Base-by-base conservation (phyloP, 2,113 vertebrate species). In the Phoxinus phoxinus region DNA sequence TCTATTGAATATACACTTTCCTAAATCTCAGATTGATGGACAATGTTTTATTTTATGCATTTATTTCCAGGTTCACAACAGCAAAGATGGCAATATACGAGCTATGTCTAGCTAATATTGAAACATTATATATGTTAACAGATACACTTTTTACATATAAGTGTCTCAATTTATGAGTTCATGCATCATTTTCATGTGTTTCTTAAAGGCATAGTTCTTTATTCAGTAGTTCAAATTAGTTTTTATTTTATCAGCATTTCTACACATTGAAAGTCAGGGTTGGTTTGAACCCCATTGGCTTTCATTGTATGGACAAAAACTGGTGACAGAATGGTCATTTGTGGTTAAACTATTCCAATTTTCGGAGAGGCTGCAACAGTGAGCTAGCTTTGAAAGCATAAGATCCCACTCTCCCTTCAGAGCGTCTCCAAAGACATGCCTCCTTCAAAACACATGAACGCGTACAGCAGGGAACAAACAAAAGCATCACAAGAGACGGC, bases 291-390 rank as follows among this genome's bases (percentile, higher is more conserved):
- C 65, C 30, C 30, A 69, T 2, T 69, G 7, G 30, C 19, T 21
- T 72, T 44, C 69, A 44, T 73, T 61, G n/a, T 61, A n/a, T 61
- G 58, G 10, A 63, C 61, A 63, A 63, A 63, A 63, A 27, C n/a
- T 51, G 25, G 51, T 53, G 15, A 19, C 25, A 76, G 2, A 72
- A 44, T 2, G 13, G 4, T 72, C 21, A 44, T 48, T 75, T 51
- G 13, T 25, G 2, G 6, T 44, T 75, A 44, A 76, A 53, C 41
- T 9, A 21, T 30, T 48, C 25, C 13, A 9, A 41, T 41, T 41
- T 41, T 2, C 2, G 8, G 41, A 41, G 41, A 41, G 8, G 8
- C 41, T 9, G 8, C 35, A 37, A 37, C 4, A 37, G 35, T 5
- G 4, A 37, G 35, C 35, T 37, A 37, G 35, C 35, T 37, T 37